These are phyloP conservation scores for Pteruthius melanotis DNA, from an alignment of 2,113 vertebrate species.

Conservation along the genomic window DNA sequence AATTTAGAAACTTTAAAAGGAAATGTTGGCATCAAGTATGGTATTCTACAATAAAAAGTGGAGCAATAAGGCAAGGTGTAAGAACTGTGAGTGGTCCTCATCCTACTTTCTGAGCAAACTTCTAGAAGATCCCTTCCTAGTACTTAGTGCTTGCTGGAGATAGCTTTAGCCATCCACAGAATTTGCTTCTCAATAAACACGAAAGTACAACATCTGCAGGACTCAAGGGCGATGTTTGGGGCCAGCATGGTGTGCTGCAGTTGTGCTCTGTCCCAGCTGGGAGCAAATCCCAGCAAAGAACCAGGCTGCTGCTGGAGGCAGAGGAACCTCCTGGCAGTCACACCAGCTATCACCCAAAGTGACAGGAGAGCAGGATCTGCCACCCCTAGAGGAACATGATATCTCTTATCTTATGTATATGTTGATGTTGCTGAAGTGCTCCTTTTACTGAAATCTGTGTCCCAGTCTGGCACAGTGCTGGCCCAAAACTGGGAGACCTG, in stretches of 20 bases:
- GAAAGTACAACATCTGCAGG: not conserved
- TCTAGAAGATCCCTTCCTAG: not conserved
- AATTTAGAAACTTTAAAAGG: not conserved
- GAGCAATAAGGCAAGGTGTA: not conserved
- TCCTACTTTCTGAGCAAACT: not conserved
- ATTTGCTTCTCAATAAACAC: not conserved
- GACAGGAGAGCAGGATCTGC: not conserved
- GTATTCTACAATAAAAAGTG: not conserved
- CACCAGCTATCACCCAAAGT: not conserved
- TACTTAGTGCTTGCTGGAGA: not conserved
- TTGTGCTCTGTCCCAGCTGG: not conserved
- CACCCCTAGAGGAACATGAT: not conserved
- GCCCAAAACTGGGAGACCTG: not conserved
- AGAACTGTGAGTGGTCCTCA: not conserved
- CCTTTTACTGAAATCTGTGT: not conserved
- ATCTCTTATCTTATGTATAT: not conserved
- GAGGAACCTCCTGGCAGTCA: not conserved
- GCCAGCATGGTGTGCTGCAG: not conserved
- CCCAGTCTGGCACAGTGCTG: not conserved
- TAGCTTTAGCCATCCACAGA: not conserved
- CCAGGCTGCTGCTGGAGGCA: not conserved
- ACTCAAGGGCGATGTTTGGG: not conserved
- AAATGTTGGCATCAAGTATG: not conserved
- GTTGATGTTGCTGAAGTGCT: not conserved
- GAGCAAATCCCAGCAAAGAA: not conserved